Base-by-base conservation (phyloP, 2,888 invertebrate genomes). In the Mythimna lalbum region DNA sequence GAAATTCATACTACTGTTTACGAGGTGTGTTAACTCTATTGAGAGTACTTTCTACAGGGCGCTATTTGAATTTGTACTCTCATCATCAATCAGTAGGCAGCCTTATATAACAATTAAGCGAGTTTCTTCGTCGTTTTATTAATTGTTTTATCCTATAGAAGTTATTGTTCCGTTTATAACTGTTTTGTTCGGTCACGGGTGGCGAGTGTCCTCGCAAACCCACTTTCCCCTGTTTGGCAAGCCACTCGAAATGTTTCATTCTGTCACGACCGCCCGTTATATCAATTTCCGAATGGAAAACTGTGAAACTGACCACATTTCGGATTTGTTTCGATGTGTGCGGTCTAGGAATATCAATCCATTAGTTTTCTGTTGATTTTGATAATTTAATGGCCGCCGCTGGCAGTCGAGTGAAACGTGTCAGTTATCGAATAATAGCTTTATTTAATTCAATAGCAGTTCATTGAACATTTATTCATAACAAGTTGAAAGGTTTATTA, bases 151-250 rank as follows among this genome's bases (percentile, higher is more conserved):
- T 79, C 73, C 49, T 70, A 69, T 66, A 43, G 67, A 75, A 63
- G 57, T 78, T 68, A 81, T 78, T 84, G 74, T 80, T 79, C 74
- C 60, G 71, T 73, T 81, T 81, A 73, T 69, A 81, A 84, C 70
- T 76, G 81, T 76, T 82, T 76, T 79, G 80, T 65, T 72, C 80
- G 86, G 91, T 90, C 90, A 91, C 89, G 90, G 88, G 86, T 89
- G 81, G 83, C 86, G 79, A 78, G 81, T 88, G 91, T 87, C 92
- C 91, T 91, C 89, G 91, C 82, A 76, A 82, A 82, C 87, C 86
- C 85, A 91, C 92, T 93, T 92, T 93, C 92, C 87, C 90, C 85
- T 70, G 82, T 92, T 91, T 89, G 88, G 90, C 89, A 90, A 90
- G 85, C 86, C 77, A 80, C 78, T 85, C 76, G 78, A 84, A 86